Conservation (phyloP, 2,888 invertebrate genomes). For the Lamproptera curius region DNA sequence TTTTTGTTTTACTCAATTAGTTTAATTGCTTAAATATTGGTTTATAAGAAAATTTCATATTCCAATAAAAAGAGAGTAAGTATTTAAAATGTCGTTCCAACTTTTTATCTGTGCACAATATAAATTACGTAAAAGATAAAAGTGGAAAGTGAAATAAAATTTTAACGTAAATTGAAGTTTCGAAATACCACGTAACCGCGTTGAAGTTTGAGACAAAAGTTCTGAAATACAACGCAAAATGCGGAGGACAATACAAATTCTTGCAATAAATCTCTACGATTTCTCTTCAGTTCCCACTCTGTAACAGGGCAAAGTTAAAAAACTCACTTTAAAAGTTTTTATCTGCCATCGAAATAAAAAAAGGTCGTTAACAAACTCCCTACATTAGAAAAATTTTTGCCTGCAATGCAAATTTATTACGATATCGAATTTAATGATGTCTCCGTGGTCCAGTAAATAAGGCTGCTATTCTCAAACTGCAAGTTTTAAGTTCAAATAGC, state of each 20-base stretch:
- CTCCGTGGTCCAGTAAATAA: too few relatives aligned
- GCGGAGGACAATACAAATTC: constrained; percentile 6
- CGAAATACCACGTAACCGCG: not conserved
- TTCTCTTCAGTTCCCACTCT: constrained; percentile 8
- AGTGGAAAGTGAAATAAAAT: not conserved
- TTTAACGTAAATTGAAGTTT: constrained; percentile 1
- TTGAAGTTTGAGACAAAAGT: constrained; percentile 17
- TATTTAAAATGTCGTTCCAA: too few relatives aligned
- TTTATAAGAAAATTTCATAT: not conserved
- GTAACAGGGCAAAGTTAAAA: not conserved
- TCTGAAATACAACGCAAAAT: constrained; percentile 8
- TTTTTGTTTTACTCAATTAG: not conserved
- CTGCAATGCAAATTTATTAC: not conserved
- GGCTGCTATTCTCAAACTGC: too few relatives aligned
- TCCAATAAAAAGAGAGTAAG: too few relatives aligned
- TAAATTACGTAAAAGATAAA: not conserved
- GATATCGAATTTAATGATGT: too few relatives aligned
- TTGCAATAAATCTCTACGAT: constrained; percentile 14
- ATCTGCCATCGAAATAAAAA: not conserved
- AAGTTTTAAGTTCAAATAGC: too few relatives aligned
- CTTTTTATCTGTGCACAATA: too few relatives aligned
- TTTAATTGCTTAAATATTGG: not conserved
- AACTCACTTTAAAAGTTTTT: constrained; percentile 13
- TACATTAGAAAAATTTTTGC: not conserved
- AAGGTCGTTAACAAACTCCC: not conserved